A percentile compares a stretch with the other conserved stretches of the same genome.
Evolutionary conservation across 2,797 vertebrate species (phyloP).

Genomic region (Dromococcyx pavoninus): DNA sequence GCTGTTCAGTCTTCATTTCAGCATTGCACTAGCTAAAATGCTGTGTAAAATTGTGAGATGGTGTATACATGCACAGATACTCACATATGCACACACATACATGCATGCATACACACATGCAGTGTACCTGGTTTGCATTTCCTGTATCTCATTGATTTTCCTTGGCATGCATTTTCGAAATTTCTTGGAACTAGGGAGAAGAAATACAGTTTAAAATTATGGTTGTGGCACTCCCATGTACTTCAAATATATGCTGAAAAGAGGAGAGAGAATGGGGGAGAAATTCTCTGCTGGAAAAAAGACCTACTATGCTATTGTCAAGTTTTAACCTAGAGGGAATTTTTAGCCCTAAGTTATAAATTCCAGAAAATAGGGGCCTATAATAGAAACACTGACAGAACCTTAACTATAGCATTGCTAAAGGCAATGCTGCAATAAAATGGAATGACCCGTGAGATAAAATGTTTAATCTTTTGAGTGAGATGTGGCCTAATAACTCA

Average conservation of each 20-base stretch:
- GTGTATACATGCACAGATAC: not conserved
- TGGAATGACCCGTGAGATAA: conserved; percentile 60
- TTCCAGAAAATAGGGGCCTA: conserved; percentile 66
- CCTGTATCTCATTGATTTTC: not conserved
- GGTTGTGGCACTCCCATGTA: not conserved
- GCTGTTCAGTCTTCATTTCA: conserved; percentile 19
- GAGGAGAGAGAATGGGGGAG: not conserved
- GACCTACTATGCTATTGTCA: conserved; percentile 20
- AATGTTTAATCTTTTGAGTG: conserved; percentile 71
- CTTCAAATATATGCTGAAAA: not conserved
- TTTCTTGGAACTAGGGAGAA: not conserved
- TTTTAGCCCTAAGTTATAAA: conserved; percentile 72
- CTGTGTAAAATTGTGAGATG: not conserved
- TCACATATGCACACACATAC: too few relatives aligned
- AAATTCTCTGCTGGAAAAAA: conserved; percentile 32
- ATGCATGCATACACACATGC: not conserved
- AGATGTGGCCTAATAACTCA: conserved; percentile 67
- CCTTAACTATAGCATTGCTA: conserved; percentile 56
- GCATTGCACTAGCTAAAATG: not conserved
- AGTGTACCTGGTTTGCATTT: not conserved
- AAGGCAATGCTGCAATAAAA: conserved; percentile 62
- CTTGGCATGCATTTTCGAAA: not conserved
- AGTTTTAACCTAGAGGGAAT: conserved; percentile 59
- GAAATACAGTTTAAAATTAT: conserved; percentile 9
- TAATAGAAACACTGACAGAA: conserved; percentile 71